Evolutionary conservation across 2,113 vertebrate species (phyloP), one percentile per base, ranked within the genome.

Genomic region (Ellobius talpinus): DNA sequence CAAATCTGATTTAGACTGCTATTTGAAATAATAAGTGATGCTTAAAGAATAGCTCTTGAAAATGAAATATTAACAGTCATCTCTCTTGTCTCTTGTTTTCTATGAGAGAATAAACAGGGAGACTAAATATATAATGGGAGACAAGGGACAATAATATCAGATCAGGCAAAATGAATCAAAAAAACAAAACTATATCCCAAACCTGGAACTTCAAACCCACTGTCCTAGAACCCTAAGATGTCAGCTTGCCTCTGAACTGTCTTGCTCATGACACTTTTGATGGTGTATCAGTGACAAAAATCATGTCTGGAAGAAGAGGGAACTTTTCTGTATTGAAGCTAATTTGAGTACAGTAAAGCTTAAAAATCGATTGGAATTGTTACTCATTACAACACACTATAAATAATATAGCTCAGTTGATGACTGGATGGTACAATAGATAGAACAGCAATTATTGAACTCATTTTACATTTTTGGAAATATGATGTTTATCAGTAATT

Each of bases 11-110:
- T 91, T 65, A 88, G 39, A 16, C 5, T 74, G 7, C n/a, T 42
- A 85, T 63, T 93, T 86, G 16, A 96, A 96, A 95, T 89, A 94
- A 45, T 47, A 76, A 74, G 23, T 72, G 4, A 0, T 61, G 11
- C 70, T 63, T 29, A 85, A 68, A 94, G 87, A 42, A 85, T 61
- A 16, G 58, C 7, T 84, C 14, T 85, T 87, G 36, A 87, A 93
- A 90, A 78, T 79, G 9, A 4, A 79, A 36, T 84, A 91, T 31
- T 5, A 52, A 7, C 9, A 85, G 7, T 63, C 33, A 90, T 87
- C 21, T 77, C 12, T 79, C 73, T 85, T 92, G 45, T 33, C 31
- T 78, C 5, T 91, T 94, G 63, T 66, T 65, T 93, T 14, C 12
- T 87, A 24, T 66, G 58, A 45, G 76, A 79, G 94, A 94, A 93